Percentiles rank a stretch among this genome's conserved stretches.
Conservation (phyloP, 2,888 invertebrate species). For the Epiblema foenella region DNA sequence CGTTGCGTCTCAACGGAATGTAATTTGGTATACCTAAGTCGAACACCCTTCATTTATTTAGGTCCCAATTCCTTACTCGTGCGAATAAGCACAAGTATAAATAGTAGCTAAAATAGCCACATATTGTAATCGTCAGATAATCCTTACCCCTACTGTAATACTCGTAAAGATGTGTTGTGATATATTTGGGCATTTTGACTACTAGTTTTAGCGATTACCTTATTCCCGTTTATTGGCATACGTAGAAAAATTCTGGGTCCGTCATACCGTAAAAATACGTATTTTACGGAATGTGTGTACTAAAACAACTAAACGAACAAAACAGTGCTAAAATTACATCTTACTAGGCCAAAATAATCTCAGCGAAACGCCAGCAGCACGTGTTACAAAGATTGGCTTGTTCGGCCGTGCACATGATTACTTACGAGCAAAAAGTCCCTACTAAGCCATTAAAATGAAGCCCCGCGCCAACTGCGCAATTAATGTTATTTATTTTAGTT, state of each 20-base stretch:
- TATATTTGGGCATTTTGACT: no score
- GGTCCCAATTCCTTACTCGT: background rate
- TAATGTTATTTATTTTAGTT: conserved; percentile 30
- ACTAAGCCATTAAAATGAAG: conserved; percentile 3
- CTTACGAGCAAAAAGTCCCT: conserved; percentile 9
- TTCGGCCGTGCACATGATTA: background rate
- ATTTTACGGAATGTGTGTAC: background rate
- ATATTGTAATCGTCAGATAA: background rate
- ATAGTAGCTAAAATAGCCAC: background rate
- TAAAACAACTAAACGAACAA: background rate
- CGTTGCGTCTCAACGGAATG: conserved; percentile 5
- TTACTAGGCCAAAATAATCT: background rate
- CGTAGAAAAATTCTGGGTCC: no score
- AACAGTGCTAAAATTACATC: background rate
- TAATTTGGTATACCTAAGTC: conserved; percentile 19
- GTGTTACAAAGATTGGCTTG: background rate
- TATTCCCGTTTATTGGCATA: no score
- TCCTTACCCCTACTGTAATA: background rate
- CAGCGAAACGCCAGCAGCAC: background rate
- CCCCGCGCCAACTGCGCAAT: conserved; percentile 25
- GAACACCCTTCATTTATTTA: background rate
- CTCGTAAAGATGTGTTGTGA: no score
- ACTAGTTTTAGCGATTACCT: no score
- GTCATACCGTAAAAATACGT: background rate
- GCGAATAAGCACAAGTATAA: background rate